Conservation (phyloP, 2,797 vertebrate species). For the Morus bassanus region DNA sequence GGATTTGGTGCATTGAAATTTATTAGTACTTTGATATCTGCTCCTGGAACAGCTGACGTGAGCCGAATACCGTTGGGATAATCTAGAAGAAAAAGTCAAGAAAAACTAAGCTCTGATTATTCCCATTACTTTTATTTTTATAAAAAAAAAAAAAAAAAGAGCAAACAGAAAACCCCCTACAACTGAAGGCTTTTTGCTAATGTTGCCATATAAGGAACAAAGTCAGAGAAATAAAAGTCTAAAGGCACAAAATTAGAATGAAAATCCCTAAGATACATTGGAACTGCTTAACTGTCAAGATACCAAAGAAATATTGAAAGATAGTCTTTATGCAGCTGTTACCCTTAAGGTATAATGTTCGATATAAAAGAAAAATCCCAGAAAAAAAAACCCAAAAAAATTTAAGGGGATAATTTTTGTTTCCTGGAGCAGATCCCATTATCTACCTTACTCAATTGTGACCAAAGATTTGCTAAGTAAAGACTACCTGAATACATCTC, state of each 20-base stretch:
- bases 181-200: not conserved
- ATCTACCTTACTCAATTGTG: not conserved
- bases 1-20: constrained; percentile 98
- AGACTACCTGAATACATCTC: not conserved
- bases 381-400: accelerated
- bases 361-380: not conserved
- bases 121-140: not conserved
- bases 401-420: not conserved
- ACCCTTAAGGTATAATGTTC: not conserved
- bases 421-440: not conserved
- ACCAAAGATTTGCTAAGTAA: not conserved
- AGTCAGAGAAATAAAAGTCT: not conserved
- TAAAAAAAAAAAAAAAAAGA: not conserved
- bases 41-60: constrained; percentile 91
- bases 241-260: not conserved
- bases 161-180: not conserved
- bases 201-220: not conserved
- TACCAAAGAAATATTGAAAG: not conserved
- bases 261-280: not conserved
- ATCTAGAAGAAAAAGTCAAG: constrained; percentile 75
- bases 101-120: not conserved
- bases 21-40: constrained; percentile 94
- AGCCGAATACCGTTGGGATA: constrained; percentile 95
- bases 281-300: not conserved
- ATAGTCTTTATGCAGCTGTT: not conserved